Conservation (phyloP, 2,888 invertebrate genomes). For the Busseola fusca region DNA sequence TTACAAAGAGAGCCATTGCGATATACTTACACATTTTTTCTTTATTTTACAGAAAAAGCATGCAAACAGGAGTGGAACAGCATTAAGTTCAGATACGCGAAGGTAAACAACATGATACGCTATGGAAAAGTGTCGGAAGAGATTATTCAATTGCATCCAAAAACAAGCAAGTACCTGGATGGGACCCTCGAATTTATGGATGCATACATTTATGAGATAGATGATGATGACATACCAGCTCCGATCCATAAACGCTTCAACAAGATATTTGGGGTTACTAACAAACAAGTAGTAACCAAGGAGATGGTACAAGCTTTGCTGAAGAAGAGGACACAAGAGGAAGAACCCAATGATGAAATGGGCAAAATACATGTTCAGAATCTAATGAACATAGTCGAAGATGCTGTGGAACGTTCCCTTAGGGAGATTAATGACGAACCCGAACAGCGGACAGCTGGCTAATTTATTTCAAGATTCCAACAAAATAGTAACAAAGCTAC, state of each 20-base stretch:
- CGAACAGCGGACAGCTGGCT: constrained; percentile 46
- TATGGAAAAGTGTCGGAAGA: constrained; percentile 50
- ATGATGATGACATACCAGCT: constrained; percentile 42
- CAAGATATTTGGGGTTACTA: constrained; percentile 46
- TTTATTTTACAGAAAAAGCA: constrained; percentile 41
- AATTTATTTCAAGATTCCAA: constrained; percentile 10
- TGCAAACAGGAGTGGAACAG: constrained; percentile 46
- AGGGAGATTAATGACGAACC: constrained; percentile 39
- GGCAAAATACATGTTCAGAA: constrained; percentile 55
- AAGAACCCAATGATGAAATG: constrained; percentile 51
- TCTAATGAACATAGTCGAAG: constrained; percentile 50
- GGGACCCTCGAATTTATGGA: constrained; percentile 47
- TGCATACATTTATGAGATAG: constrained; percentile 47
- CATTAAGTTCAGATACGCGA: constrained; percentile 47
- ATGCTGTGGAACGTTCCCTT: constrained; percentile 50
- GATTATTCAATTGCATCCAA: constrained; percentile 43
- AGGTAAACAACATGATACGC: constrained; percentile 51
- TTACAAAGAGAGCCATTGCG: not conserved
- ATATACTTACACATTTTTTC: not conserved
- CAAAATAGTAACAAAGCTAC: constrained; percentile 33
- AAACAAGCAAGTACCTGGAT: constrained; percentile 49
- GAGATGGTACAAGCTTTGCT: constrained; percentile 53
- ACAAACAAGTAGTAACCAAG: constrained; percentile 48
- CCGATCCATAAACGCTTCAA: constrained; percentile 49
- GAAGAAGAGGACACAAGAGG: constrained; percentile 43